These are phyloP conservation scores for Phalloptychus januarius DNA, from an alignment of 2,797 vertebrate genomes.

Conservation along the genomic window DNA sequence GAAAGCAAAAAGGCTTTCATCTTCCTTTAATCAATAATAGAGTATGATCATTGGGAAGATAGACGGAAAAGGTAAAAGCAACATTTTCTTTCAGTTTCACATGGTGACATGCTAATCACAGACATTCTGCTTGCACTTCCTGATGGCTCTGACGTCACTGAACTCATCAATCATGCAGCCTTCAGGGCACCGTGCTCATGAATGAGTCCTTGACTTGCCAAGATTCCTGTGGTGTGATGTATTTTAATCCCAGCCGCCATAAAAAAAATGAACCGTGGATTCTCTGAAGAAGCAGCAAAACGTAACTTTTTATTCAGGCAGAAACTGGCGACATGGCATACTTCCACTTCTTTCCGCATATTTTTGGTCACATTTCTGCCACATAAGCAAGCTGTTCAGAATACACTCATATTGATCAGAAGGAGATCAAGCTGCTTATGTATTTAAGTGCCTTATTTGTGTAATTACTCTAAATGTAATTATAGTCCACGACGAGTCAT, in stretches of 20 bases:
- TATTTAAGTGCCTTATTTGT: constrained; percentile 9
- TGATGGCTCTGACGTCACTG: constrained; percentile 26
- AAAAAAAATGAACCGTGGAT: constrained; percentile 18
- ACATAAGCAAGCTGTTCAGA: neutral
- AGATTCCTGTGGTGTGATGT: constrained; percentile 38
- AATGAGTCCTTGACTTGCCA: constrained; percentile 34
- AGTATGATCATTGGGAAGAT: neutral
- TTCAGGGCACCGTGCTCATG: constrained; percentile 32
- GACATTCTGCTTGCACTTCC: constrained; percentile 41
- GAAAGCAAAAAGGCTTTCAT: neutral
- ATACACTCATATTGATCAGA: neutral
- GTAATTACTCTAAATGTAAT: constrained; percentile 11
- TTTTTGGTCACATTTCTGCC: constrained; percentile 8
- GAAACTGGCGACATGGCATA: constrained; percentile 7
- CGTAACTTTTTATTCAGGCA: constrained; percentile 11
- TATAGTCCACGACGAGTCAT: constrained; percentile 6
- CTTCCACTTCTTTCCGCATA: constrained; percentile 3
- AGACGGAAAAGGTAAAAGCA: constrained; percentile 1
- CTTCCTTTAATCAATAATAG: neutral
- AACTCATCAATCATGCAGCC: constrained; percentile 51
- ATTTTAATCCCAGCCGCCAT: constrained; percentile 31
- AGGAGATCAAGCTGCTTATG: neutral
- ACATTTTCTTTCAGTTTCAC: constrained; percentile 19
- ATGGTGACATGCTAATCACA: constrained; percentile 44
- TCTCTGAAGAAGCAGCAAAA: constrained; percentile 21